Conservation (phyloP, 2,888 invertebrate species). For the Piscicola geometra region DNA sequence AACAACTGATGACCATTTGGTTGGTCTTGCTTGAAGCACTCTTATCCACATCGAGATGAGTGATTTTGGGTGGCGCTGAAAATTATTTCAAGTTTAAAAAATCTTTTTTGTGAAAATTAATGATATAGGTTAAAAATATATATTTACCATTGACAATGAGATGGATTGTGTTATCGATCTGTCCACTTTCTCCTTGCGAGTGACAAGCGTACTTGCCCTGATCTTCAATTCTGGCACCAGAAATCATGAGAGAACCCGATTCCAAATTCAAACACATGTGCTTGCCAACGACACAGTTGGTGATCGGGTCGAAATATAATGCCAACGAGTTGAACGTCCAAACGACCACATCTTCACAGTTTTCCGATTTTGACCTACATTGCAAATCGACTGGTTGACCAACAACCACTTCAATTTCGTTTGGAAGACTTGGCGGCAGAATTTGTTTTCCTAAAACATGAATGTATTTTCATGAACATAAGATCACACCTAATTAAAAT, state of each 20-base stretch:
- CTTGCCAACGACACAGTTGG: neutral
- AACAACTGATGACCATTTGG: too few relatives aligned
- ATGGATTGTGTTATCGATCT: neutral
- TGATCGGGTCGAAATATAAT: neutral
- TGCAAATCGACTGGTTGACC: neutral
- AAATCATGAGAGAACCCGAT: neutral
- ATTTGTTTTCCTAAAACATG: too few relatives aligned
- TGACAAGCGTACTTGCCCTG: neutral
- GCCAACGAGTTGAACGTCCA: too few relatives aligned
- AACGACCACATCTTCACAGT: too few relatives aligned
- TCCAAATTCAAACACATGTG: neutral
- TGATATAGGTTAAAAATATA: neutral
- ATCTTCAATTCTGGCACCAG: neutral
- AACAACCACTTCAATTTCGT: too few relatives aligned
- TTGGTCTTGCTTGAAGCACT: neutral
- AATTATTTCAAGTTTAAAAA: neutral
- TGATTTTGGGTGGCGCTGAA: conserved; percentile 1
- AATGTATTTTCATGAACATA: too few relatives aligned
- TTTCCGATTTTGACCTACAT: neutral
- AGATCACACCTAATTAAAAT: too few relatives aligned
- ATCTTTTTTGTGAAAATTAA: neutral
- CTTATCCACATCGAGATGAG: neutral
- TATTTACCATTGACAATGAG: conserved; percentile 50
- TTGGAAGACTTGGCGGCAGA: too few relatives aligned
- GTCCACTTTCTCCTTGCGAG: neutral